Evolutionary conservation across 2,113 vertebrate species (phyloP).

Genomic region (Nibea albiflora): DNA sequence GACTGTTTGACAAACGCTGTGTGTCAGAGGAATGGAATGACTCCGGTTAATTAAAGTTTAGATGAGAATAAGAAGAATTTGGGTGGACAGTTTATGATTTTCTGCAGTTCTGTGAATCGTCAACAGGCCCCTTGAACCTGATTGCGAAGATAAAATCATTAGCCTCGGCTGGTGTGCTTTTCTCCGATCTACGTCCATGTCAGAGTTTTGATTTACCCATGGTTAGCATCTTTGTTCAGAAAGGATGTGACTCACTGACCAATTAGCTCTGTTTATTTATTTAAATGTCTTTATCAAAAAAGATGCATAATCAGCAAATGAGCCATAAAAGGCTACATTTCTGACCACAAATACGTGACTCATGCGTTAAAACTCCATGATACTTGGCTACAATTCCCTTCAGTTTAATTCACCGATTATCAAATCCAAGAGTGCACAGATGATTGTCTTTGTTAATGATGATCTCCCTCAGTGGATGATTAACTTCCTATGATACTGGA

Average conservation of each 20-base stretch:
- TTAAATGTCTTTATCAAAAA: conserved; percentile 18
- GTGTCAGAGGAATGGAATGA: conserved; percentile 52
- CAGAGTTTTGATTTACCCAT: conserved; percentile 38
- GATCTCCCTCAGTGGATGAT: neutral
- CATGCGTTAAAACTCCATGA: neutral
- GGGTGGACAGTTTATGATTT: neutral
- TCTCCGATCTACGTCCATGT: neutral
- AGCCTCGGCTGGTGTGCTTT: neutral
- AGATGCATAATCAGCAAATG: neutral
- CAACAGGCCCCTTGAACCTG: conserved; percentile 10
- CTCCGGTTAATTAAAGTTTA: conserved; percentile 10
- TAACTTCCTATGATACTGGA: neutral
- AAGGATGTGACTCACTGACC: conserved; percentile 37
- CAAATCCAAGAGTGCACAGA: too few species aligned
- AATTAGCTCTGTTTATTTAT: conserved; percentile 8
- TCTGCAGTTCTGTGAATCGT: conserved; percentile 1
- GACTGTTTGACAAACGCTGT: neutral
- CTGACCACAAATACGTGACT: conserved; percentile 16
- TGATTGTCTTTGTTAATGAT: neutral
- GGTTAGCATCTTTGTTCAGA: neutral
- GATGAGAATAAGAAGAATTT: conserved; percentile 16
- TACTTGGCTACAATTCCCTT: neutral
- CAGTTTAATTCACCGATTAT: neutral
- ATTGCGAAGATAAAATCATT: conserved; percentile 8
- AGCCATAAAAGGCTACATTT: neutral